Base-by-base conservation (phyloP, 2,113 vertebrate genomes). In the Zeus faber region DNA sequence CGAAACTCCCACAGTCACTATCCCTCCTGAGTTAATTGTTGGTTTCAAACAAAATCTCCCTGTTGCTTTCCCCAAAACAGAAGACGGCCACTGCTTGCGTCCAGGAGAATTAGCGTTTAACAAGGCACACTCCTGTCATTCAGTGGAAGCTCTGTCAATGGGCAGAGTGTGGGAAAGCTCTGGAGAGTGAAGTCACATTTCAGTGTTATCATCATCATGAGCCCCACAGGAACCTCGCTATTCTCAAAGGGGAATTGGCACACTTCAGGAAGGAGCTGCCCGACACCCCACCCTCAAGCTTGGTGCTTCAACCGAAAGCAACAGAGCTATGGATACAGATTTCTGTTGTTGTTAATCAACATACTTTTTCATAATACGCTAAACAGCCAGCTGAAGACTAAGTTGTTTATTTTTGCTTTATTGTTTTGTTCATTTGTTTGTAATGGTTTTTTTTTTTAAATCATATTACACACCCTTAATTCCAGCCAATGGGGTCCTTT, bases 151-250 rank as follows among this genome's bases (percentile, higher is more conserved):
- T 61, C 41, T 53, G 31, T 57, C 57, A 72, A 57, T 61, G 41
- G 18, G 29, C 21, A 52, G 45, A 72, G 57, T 66, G 47, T 72
- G 62, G 57, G 57, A 65, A 60, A 56, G 46, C 51, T 40, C 21
- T 26, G 45, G 67, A 65, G 57, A 61, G 48, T 47, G 26, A 44
- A 65, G 49, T 65, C 51, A 46, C 51, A 62, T 44, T 68, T 56
- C 51, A 55, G 39, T 31, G 24, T 18, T 6, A 22, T 49, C 22
- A 60, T 40, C 48, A 45, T 71, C 51, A 33, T 55, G 41, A 60
- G 31, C 23, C 39, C 20, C 16, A 45, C 9, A 11, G 10, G 29
- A 31, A 54, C 44, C 60, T n/a, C 26, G 4, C 22, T 25, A n/a
- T 31, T 29, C 59, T 57, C 60, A 31, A 27, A n/a, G 21, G 56